Base-by-base conservation (phyloP, 1,140 invertebrate genomes). In the Oedothorax gibbosus region DNA sequence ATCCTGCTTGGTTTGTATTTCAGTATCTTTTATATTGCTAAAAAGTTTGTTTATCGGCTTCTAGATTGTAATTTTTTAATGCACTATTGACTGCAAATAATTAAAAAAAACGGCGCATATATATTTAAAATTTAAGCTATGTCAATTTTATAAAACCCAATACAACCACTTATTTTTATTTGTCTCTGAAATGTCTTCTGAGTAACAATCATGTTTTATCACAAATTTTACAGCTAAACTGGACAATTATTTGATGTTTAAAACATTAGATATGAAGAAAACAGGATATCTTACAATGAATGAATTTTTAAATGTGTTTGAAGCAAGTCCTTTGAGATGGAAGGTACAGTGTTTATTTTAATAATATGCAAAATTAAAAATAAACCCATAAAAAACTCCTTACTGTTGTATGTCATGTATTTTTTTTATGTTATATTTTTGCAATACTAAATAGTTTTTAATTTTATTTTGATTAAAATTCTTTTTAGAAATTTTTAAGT, bases 191-290 rank as follows among this genome's bases (percentile, higher is more conserved):
- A 35, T 35, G 35, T 35, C 35, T 2, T 2, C 5, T 35, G 35
- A 35, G 35, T 35, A 35, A 35, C 35, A 35, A 35, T 35, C 35
- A 35, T 35, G 35, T 35, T 5, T 35, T 35, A 35, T 35, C 2
- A 35, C 5, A 35, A 35, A 35, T 69, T 75, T 89, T 91, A 12
- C 89, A 96, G 95, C 91, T 86, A 92, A 92, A n/a, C 90, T 93
- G 88, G 95, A 97, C 89, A 92, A 94, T 20, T 93, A 96, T 87
- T 90, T 97, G 82, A 94, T 95, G 91, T 97, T 96, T 91, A 94
- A 94, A 89, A 93, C 94, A 86, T 90, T 97, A 87, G 96, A 96
- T 89, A 89, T 90, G 35, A 93, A 93, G 7, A 92, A 92, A 18
- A 92, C 90, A 54, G 95, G 95, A 4, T 90, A 90, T 7, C 89